phyloP scores from a whole-genome alignment of 2,113 vertebrate species.

The Centropus unirufus region DNA sequence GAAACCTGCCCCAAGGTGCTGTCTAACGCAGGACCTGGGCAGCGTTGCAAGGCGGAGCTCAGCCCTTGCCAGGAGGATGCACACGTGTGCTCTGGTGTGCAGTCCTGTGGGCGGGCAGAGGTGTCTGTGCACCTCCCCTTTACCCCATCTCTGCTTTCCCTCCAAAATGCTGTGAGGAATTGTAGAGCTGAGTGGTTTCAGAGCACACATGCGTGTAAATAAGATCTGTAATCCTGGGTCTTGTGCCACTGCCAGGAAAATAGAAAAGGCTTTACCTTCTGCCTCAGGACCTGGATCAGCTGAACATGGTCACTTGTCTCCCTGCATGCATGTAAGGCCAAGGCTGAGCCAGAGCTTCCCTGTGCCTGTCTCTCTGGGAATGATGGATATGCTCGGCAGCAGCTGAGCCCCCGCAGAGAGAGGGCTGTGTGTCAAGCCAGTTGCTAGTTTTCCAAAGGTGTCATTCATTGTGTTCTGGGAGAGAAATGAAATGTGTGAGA shows the following conservation, averaged over 20 bases:
- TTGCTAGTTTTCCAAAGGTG: not conserved
- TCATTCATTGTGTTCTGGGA: not conserved
- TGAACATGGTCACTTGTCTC: too few species aligned
- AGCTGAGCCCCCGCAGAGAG: not conserved
- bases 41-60: fast-evolving
- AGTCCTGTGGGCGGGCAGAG: not conserved
- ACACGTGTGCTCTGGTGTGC: fast-evolving
- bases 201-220: fast-evolving
- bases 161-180: fast-evolving
- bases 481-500: not conserved
- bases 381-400: fast-evolving
- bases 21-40: fast-evolving
- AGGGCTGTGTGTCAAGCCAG: not conserved
- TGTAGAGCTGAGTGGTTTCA: fast-evolving
- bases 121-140: not conserved
- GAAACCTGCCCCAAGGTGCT: fast-evolving
- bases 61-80: not conserved
- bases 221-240: not conserved
- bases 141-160: not conserved
- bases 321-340: not conserved
- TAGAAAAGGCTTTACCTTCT: not conserved
- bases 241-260: not conserved
- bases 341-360: not conserved
- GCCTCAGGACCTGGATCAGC: not conserved
- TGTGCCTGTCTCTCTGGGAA: not conserved